Conservation (phyloP, 2,888 invertebrate species). For the Metellina segmentata region DNA sequence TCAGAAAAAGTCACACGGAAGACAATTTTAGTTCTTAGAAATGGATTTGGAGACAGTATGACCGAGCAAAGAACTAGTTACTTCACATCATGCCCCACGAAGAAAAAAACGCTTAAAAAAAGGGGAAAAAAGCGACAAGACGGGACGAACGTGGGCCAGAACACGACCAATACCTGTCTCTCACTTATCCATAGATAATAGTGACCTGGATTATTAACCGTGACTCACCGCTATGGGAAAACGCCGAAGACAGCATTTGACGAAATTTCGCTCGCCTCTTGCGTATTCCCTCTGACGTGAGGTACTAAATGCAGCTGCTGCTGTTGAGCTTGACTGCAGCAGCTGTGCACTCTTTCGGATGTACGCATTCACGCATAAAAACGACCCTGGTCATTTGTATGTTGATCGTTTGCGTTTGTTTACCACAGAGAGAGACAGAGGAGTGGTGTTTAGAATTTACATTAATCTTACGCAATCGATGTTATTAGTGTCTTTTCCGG, state of each 20-base stretch:
- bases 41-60: too few relatives aligned
- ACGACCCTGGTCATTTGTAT: neutral
- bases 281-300: neutral
- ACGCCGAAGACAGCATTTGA: neutral
- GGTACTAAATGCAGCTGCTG: neutral
- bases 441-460: too few relatives aligned
- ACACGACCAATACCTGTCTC: neutral
- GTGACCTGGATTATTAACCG: neutral
- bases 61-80: too few relatives aligned
- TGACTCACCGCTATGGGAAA: conserved; percentile 17
- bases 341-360: neutral
- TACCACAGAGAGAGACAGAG: neutral
- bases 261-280: neutral
- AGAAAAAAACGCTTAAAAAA: neutral
- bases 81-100: too few relatives aligned
- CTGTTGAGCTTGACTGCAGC: neutral
- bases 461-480: too few relatives aligned
- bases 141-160: neutral
- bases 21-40: too few relatives aligned
- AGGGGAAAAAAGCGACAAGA: neutral
- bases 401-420: neutral
- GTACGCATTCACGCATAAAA: conserved; percentile 7
- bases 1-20: too few relatives aligned
- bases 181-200: neutral
- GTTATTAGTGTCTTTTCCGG: too few relatives aligned